Conservation (phyloP, 2,797 vertebrate genomes). For the Oreonectes daqikongensis region DNA sequence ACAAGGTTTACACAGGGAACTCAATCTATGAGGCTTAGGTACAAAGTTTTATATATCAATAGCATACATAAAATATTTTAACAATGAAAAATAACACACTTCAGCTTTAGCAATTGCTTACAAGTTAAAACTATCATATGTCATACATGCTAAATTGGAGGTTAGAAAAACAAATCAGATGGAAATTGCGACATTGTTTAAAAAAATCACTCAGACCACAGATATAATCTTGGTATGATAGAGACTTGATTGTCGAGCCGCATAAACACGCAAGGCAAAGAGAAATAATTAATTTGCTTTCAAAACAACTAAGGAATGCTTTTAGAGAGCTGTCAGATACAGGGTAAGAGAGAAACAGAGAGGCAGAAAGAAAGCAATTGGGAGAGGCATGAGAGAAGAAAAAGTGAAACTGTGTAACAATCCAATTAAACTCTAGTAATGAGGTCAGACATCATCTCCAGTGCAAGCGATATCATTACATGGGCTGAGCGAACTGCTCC, state of each 20-base stretch:
- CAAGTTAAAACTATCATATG: neutral
- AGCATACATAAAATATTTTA: neutral
- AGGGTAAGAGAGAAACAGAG: constrained; percentile 86
- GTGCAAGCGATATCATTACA: constrained; percentile 98
- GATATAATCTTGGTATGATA: constrained; percentile 8
- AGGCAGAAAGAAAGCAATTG: constrained; percentile 82
- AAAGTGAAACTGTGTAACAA: constrained; percentile 95
- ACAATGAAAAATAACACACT: neutral
- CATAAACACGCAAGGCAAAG: constrained; percentile 69
- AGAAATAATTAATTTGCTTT: constrained; percentile 86
- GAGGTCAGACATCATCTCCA: constrained; percentile 97
- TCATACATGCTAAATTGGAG: neutral
- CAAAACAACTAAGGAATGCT: constrained; percentile 70
- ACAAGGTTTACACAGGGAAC: no score
- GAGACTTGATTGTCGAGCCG: constrained; percentile 40
- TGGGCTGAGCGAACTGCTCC: constrained; percentile 84
- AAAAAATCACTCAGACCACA: constrained; percentile 6
- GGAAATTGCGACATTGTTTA: constrained; percentile 5
- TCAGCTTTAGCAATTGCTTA: neutral
- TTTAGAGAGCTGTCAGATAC: constrained; percentile 89
- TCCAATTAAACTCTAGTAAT: constrained; percentile 99
- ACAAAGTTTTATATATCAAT: neutral
- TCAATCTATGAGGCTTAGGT: no score
- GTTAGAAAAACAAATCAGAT: constrained; percentile 13
- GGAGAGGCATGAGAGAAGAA: constrained; percentile 88